Evolutionary conservation across 2,888 invertebrate genomes (phyloP), one percentile per base, ranked within the genome.

Genomic region (Nematopogon swammerdamellus): DNA sequence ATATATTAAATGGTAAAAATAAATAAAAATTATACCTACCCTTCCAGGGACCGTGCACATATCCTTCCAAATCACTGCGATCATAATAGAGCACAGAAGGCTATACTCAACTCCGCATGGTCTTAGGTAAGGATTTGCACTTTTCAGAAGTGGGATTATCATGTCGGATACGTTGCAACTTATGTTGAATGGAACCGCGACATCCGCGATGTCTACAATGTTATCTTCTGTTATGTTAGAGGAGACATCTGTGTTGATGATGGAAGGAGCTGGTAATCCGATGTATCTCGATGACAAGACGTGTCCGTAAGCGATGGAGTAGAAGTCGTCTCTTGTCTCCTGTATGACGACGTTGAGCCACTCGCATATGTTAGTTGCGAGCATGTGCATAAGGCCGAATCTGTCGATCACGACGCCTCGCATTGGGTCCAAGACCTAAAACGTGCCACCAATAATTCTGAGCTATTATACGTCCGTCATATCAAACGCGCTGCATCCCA

Each of bases 371-470:
- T 96, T 96, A 14, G 95, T 94, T 1, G 94, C 95, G 53, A 96
- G 87, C 81, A 94, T 83, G 65, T 97, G 96, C 95, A 96, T 95
- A 14, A 95, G 79, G 0, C 96, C 96, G 58, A 96, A 92, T 57
- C 94, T 84, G n/a, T 77, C 75, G 3, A 79, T 56, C 0, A 79
- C 76, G 3, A 77, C 70, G 10, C 77, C 79, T 52, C 75, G 64
- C 75, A 79, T 76, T 10, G 76, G 76, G 52, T 75, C 70, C 47
- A 79, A 57, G 51, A 74, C 66, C 79, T 79, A 63, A 20, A 63
- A 67, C 56, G 50, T 46, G 47, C 19, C 10, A 10, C 8, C 14
- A 8, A 30, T 10, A 30, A 30, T 30, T 30, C 30, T 30, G 8
- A 30, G 8, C 10, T 30, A 30, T 30, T 30, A 30, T 30, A 10